phyloP scores from a whole-genome alignment of 2,113 vertebrate species.

The Perca flavescens region DNA sequence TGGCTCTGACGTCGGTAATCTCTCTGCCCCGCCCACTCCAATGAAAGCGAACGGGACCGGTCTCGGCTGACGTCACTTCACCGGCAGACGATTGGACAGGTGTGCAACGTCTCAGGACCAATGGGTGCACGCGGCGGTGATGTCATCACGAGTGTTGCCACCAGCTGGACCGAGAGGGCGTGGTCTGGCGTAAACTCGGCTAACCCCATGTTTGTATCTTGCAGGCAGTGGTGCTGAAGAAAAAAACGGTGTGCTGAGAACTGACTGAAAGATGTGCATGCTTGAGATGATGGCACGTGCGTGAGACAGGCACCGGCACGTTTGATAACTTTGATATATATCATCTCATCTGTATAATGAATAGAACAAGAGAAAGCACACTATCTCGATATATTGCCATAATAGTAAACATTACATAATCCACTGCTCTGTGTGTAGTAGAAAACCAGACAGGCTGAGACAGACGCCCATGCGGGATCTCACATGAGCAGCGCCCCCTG shows the following conservation, averaged over 20 bases:
- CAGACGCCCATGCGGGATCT: constrained; percentile 28
- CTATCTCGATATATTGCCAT: constrained; percentile 30
- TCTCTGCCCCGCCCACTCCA: constrained; percentile 73
- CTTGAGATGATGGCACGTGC: constrained; percentile 16
- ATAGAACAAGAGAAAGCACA: not conserved
- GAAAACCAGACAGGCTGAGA: constrained; percentile 56
- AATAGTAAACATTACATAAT: constrained; percentile 83
- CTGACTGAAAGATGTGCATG: constrained; percentile 24
- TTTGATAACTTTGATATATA: not conserved
- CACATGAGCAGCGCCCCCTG: constrained; percentile 71
- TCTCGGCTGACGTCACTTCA: constrained; percentile 82
- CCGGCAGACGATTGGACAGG: constrained; percentile 77
- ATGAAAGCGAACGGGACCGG: constrained; percentile 70
- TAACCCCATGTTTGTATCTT: constrained; percentile 81
- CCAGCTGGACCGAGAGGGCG: constrained; percentile 87
- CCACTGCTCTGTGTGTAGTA: constrained; percentile 56
- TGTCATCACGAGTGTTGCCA: constrained; percentile 90
- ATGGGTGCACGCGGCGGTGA: constrained; percentile 79
- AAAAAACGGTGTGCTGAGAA: constrained; percentile 12
- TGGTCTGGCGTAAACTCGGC: constrained; percentile 83
- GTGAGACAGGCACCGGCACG: constrained; percentile 1
- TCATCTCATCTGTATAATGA: not conserved
- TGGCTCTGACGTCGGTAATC: constrained; percentile 71
- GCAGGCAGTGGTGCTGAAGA: constrained; percentile 52
- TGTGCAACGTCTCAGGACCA: constrained; percentile 69